Evolutionary conservation across 2,113 vertebrate genomes (phyloP), one percentile per base, ranked within the genome.

Genomic region (Campylomormyrus numenius): DNA sequence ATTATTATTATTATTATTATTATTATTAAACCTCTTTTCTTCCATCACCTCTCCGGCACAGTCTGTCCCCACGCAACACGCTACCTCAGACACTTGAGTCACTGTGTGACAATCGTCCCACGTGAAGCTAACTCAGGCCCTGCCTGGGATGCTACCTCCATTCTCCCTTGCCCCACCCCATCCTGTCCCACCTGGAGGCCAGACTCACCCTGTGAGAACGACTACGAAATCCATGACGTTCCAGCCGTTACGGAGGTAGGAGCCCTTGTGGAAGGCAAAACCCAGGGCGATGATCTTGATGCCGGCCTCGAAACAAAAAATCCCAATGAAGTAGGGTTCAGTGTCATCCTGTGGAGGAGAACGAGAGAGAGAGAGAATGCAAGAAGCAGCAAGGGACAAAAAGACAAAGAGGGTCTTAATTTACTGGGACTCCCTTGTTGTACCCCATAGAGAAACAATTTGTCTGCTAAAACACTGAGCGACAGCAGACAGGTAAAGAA

Each of bases 201-300:
- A 27, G 85, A 94, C 98, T 96, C 96, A 99, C 98, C 98, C 98
- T 0, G 98, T 99, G 88, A 99, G 97, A 91, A 99, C 98, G 86
- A 99, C 98, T 24, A 99, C 98, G 17, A 99, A 99, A 96, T 99
- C 98, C 98, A 99, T 99, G 95, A 99, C 98, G 0, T 99, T 99
- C 98, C 98, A 99, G 92, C 98, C 98, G 0, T 99, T 99, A 19
- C 98, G 96, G 90, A 99, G 97, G 95, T 99, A 99, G 87, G 98
- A 99, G 93, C 96, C 98, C 96, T 99, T 99, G 94, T 99, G 98
- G 92, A 99, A 98, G 24, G 97, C 98, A 19, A 99, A 99, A 93
- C 98, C 98, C 95, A 99, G 94, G 7, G 98, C 98, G 19, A 99
- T 97, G 95, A 99, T 98, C 95, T 99, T 99, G 95, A 99, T 99